Conservation (phyloP, 2,797 vertebrate genomes). For the Phoebastria nigripes region DNA sequence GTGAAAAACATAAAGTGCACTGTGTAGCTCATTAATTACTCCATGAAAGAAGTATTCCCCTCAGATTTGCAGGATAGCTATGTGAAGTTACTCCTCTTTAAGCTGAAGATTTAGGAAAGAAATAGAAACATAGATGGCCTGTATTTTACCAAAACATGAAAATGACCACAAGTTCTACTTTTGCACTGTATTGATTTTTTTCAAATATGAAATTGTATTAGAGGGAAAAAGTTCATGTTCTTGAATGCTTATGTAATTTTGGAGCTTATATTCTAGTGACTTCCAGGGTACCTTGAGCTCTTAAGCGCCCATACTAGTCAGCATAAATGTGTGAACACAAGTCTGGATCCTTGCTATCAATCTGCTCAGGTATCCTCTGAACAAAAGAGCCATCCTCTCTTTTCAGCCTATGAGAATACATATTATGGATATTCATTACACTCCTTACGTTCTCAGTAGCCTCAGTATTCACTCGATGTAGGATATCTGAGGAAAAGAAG, state of each 20-base stretch:
- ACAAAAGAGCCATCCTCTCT: neutral
- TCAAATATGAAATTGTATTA: neutral
- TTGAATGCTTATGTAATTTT: neutral
- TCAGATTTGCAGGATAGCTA: neutral
- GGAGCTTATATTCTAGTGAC: neutral
- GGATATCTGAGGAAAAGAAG: neutral
- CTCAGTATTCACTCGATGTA: neutral
- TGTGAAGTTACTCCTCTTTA: neutral
- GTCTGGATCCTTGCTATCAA: neutral
- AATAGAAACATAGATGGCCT: neutral
- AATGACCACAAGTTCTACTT: neutral
- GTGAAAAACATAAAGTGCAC: neutral
- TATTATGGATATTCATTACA: neutral
- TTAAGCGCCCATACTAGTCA: neutral
- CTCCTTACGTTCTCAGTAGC: neutral
- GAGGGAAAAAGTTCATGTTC: neutral
- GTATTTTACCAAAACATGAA: neutral
- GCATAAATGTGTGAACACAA: neutral
- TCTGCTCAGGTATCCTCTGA: neutral
- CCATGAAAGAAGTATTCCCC: neutral
- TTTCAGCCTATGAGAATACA: neutral
- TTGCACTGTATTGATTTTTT: neutral
- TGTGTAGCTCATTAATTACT: neutral
- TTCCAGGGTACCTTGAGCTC: neutral
- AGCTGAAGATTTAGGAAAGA: neutral